A percentile compares a stretch with the other conserved stretches of the same genome.
phyloP scores from a whole-genome alignment of 2,888 invertebrate genomes.

The Aphodius sticticus region DNA sequence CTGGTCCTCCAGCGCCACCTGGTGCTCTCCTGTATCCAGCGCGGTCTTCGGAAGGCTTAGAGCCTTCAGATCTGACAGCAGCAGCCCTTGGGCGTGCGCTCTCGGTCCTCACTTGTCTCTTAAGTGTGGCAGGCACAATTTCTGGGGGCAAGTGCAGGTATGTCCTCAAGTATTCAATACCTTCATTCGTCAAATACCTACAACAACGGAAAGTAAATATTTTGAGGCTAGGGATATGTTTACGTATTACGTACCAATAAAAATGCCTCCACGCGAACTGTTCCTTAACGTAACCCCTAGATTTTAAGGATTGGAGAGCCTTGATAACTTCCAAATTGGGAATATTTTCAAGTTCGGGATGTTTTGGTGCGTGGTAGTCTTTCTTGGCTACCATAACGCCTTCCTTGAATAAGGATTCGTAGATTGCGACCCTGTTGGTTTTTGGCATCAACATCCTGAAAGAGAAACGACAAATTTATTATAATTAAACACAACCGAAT shows the following conservation, averaged over 20 bases:
- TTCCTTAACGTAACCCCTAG: slow-evolving; percentile 97
- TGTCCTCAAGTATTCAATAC: slow-evolving; percentile 94
- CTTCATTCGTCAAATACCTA: slow-evolving; percentile 95
- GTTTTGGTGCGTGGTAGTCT: slow-evolving; percentile 97
- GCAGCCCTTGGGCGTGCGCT: slow-evolving; percentile 81
- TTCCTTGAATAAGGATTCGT: slow-evolving; percentile 98
- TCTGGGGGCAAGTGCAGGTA: slow-evolving; percentile 97
- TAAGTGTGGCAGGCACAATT: slow-evolving; percentile 97
- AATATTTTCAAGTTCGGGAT: slow-evolving; percentile 93
- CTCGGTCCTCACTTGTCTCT: slow-evolving; percentile 88
- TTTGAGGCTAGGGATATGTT: slow-evolving; percentile 6
- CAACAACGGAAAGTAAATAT: slow-evolving; percentile 32
- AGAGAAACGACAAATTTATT: neutral
- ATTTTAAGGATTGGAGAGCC: slow-evolving; percentile 95
- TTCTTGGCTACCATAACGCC: slow-evolving; percentile 99
- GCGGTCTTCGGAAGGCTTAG: slow-evolving; percentile 83
- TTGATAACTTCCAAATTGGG: slow-evolving; percentile 99
- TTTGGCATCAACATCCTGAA: slow-evolving; percentile 99
- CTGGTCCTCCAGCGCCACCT: slow-evolving; percentile 69
- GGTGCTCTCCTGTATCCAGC: slow-evolving; percentile 83
- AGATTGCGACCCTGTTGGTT: slow-evolving; percentile 95
- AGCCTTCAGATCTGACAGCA: slow-evolving; percentile 71
- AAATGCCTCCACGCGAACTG: slow-evolving; percentile 99
- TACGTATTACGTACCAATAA: slow-evolving; percentile 79
- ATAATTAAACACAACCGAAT: neutral